Percentiles rank a stretch among this genome's conserved stretches.
phyloP scores from a whole-genome alignment of 1,140 invertebrate species.

The Tetragonula clypearis region DNA sequence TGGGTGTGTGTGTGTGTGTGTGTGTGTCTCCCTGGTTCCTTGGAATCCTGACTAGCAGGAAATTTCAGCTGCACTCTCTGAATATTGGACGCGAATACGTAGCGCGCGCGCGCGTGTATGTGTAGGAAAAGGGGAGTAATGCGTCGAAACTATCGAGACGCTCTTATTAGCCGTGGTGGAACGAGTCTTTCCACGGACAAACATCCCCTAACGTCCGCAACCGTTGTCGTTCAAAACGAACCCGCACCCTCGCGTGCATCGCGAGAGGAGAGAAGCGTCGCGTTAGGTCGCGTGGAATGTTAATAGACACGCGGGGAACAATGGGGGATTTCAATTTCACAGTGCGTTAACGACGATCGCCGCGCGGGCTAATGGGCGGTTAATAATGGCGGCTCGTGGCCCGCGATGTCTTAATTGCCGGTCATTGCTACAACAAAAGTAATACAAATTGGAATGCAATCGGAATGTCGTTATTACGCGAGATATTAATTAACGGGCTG shows the following conservation, averaged over 20 bases:
- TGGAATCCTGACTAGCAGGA: slow-evolving; percentile 40
- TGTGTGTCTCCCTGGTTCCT: slow-evolving; percentile 1
- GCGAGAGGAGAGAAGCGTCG: neutral
- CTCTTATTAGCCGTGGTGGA: slow-evolving; percentile 12
- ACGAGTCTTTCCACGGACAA: neutral
- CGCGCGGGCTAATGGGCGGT: slow-evolving; percentile 32
- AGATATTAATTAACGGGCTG: slow-evolving; percentile 36
- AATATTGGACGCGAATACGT: slow-evolving; percentile 54
- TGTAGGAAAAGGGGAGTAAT: slow-evolving; percentile 37
- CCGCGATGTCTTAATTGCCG: slow-evolving; percentile 43
- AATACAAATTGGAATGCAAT: slow-evolving; percentile 39
- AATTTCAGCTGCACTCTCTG: slow-evolving; percentile 52
- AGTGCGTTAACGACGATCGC: slow-evolving; percentile 46
- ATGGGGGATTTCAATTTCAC: slow-evolving; percentile 52
- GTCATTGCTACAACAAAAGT: slow-evolving; percentile 42
- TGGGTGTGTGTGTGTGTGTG: neutral
- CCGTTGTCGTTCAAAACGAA: neutral
- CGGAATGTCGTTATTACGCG: slow-evolving; percentile 42
- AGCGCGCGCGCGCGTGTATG: slow-evolving; percentile 7
- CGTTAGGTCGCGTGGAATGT: slow-evolving; percentile 7
- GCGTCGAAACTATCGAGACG: slow-evolving; percentile 32
- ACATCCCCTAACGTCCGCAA: neutral
- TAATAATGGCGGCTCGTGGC: slow-evolving; percentile 16
- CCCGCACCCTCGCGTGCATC: neutral
- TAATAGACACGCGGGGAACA: slow-evolving; percentile 33